phyloP scores from a whole-genome alignment of 2,113 vertebrate species.

The Dermatemys mawii region DNA sequence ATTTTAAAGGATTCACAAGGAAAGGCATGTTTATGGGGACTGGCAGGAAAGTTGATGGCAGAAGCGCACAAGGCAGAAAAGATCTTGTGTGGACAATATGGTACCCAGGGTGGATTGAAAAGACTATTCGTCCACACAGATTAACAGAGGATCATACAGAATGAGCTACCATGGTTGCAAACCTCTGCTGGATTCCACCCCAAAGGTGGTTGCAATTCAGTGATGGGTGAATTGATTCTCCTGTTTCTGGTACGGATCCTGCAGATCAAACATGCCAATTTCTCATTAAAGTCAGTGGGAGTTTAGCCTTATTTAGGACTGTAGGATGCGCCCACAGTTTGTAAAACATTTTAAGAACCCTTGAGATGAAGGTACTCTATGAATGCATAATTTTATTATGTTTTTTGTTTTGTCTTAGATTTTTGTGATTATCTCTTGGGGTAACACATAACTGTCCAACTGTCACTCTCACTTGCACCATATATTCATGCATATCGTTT shows the following conservation, averaged over 20 bases:
- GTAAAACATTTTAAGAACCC: constrained; percentile 9
- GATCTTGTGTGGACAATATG: neutral
- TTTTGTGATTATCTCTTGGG: constrained; percentile 14
- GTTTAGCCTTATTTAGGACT: constrained; percentile 6
- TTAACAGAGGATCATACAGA: neutral
- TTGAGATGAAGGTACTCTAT: neutral
- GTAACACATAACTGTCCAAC: neutral
- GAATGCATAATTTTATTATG: neutral
- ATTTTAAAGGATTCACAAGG: neutral
- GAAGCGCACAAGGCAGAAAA: neutral
- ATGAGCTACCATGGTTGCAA: neutral
- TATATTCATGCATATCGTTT: neutral
- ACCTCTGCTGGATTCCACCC: constrained; percentile 32
- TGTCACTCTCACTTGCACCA: neutral
- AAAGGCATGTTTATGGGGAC: neutral
- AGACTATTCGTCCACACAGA: neutral
- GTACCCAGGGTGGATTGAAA: neutral
- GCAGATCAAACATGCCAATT: constrained; percentile 28
- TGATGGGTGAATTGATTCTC: constrained; percentile 49
- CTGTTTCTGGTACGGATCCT: constrained; percentile 28
- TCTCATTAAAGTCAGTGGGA: constrained; percentile 37
- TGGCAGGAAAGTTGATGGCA: neutral
- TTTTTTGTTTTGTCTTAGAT: constrained; percentile 15
- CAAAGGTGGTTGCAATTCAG: constrained; percentile 47
- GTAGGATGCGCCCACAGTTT: neutral